Evolutionary conservation across 2,797 vertebrate genomes (phyloP).

Genomic region (Peromyscus aztecus): DNA sequence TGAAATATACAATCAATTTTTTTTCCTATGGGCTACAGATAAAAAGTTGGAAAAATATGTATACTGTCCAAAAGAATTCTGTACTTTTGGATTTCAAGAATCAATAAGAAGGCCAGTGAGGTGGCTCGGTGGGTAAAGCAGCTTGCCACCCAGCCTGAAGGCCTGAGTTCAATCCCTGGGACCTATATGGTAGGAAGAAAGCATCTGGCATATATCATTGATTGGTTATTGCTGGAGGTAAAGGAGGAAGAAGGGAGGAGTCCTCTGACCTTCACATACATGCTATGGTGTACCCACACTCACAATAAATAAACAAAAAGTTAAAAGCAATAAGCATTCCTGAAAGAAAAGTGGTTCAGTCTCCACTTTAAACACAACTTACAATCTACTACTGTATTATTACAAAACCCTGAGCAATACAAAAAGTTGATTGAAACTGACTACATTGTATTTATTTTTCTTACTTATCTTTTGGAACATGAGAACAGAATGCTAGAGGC

Average conservation of each 20-base stretch:
- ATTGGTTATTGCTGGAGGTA: not conserved
- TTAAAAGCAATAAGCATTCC: not conserved
- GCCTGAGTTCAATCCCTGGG: not conserved
- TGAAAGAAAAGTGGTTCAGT: constrained; percentile 3
- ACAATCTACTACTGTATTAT: constrained; percentile 35
- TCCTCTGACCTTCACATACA: not conserved
- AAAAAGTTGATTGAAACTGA: constrained; percentile 65
- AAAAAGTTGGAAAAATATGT: constrained; percentile 53
- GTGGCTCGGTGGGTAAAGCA: not conserved
- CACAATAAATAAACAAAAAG: not conserved
- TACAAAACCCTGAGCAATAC: constrained; percentile 41
- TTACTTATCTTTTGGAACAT: constrained; percentile 60
- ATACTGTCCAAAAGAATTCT: not conserved
- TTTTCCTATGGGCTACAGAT: not conserved
- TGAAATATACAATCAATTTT: constrained; percentile 6
- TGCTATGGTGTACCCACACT: not conserved
- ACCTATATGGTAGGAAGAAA: not conserved
- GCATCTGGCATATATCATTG: not conserved
- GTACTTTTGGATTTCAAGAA: constrained; percentile 23
- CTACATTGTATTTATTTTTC: constrained; percentile 63
- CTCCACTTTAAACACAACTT: constrained; percentile 39
- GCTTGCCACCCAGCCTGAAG: not conserved
- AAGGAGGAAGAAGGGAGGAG: too few species aligned
- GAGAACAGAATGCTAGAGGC: constrained; percentile 38
- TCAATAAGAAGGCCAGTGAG: not conserved